A percentile compares a stretch with the other conserved stretches of the same genome.
phyloP scores from a whole-genome alignment of 2,888 invertebrate genomes.

The Sminthurinus aureus region DNA sequence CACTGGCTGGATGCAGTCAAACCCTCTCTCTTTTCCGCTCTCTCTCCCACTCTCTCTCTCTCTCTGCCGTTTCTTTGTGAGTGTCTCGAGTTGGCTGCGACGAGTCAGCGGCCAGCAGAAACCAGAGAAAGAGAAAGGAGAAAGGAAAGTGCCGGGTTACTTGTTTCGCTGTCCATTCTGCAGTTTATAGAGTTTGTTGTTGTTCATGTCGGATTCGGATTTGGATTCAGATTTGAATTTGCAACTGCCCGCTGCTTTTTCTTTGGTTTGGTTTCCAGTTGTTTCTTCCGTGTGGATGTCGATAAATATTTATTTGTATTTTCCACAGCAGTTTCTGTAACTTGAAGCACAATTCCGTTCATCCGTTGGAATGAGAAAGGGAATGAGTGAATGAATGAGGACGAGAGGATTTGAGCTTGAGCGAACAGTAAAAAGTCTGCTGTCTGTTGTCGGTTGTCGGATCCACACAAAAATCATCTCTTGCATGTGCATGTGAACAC shows the following conservation, averaged over 20 bases:
- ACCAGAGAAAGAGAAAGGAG: conserved; percentile 4
- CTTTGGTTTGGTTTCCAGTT: not conserved
- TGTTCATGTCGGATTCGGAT: conserved; percentile 33
- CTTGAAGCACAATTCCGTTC: not conserved
- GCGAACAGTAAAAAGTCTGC: not conserved
- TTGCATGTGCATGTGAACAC: too few relatives aligned
- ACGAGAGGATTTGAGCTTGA: not conserved
- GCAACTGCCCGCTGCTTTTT: too few relatives aligned
- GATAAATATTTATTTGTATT: not conserved
- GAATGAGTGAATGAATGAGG: not conserved
- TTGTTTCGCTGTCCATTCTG: conserved; percentile 6
- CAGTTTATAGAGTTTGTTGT: conserved; percentile 8
- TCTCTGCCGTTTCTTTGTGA: not conserved
- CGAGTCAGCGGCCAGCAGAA: conserved; percentile 19
- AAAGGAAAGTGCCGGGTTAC: not conserved
- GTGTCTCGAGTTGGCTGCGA: conserved; percentile 21
- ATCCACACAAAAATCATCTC: too few relatives aligned
- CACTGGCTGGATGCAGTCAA: conserved; percentile 30
- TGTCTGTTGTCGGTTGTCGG: too few relatives aligned
- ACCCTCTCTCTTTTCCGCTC: not conserved
- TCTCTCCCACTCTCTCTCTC: not conserved
- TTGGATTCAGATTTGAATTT: not conserved
- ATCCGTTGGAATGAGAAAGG: not conserved
- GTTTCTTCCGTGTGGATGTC: too few relatives aligned
- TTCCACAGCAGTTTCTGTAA: not conserved